phyloP scores from a whole-genome alignment of 1,140 invertebrate genomes.

The Drosophila parvula region DNA sequence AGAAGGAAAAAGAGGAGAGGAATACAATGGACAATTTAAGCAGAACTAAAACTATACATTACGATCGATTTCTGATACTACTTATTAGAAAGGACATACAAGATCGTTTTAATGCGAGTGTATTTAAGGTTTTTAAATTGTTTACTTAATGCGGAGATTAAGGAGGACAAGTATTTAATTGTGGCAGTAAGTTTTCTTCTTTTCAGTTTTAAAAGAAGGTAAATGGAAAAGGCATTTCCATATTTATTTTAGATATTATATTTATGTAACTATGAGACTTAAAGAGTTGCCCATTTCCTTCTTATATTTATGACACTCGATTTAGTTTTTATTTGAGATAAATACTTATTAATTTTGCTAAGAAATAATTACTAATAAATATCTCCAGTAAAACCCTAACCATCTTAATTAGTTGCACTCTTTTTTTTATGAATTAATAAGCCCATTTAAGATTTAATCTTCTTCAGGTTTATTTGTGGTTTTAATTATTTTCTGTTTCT shows the following conservation, averaged over 20 bases:
- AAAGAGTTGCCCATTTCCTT: no score
- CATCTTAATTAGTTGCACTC: background rate
- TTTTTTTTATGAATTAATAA: background rate
- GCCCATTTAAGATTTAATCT: background rate
- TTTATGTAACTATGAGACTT: no score
- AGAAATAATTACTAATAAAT: background rate
- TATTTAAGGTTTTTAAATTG: conserved; percentile 2
- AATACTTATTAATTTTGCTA: no score
- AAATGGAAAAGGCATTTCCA: no score
- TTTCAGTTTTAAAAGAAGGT: background rate
- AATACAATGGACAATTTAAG: conserved; percentile 41
- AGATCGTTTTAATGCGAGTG: conserved; percentile 8
- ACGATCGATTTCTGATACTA: conserved; percentile 58
- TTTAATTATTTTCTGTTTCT: conserved; percentile 39
- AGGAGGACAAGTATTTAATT: background rate
- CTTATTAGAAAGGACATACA: conserved; percentile 7
- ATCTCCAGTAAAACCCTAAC: background rate
- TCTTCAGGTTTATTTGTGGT: conserved; percentile 6
- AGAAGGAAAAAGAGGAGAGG: background rate
- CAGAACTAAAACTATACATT: conserved; percentile 36
- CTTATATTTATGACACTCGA: no score
- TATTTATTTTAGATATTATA: no score
- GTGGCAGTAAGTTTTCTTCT: no score
- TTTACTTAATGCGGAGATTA: background rate
- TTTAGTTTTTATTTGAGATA: no score